Conservation (phyloP, 2,888 invertebrate genomes). For the Anticlea derivata region DNA sequence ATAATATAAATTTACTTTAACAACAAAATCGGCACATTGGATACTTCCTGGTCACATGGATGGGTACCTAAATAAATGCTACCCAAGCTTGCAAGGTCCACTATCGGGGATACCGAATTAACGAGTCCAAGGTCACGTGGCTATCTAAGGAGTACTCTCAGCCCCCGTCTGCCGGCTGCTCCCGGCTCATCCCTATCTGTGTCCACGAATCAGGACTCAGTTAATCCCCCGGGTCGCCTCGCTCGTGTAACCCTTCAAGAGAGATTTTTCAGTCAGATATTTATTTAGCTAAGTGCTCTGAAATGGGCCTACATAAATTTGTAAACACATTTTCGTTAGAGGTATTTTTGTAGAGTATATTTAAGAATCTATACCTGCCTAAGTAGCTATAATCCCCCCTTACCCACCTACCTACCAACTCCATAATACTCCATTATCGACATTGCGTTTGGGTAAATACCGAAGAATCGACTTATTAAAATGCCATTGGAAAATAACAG, state of each 20-base stretch:
- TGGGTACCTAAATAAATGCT: not conserved
- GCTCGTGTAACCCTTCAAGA: slow-evolving; percentile 6
- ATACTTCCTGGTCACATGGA: no score
- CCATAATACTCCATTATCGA: no score
- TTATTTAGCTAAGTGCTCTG: slow-evolving; percentile 21
- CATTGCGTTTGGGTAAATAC: no score
- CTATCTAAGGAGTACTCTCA: not conserved
- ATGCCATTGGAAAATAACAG: no score
- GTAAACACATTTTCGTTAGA: slow-evolving; percentile 13
- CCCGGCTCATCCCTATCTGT: not conserved
- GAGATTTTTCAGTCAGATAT: slow-evolving; percentile 17
- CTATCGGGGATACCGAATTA: not conserved
- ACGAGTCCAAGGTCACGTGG: not conserved
- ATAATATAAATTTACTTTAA: no score
- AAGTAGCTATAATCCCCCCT: not conserved
- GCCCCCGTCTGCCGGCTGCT: not conserved
- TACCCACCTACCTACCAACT: no score
- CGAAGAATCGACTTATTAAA: no score
- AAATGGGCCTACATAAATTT: slow-evolving; percentile 15
- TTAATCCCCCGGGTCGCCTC: slow-evolving; percentile 10
- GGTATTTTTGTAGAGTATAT: slow-evolving; percentile 4
- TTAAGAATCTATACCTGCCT: not conserved
- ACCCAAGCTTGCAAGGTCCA: no score
- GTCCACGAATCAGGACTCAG: slow-evolving; percentile 5
- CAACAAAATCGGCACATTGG: no score